A percentile compares a stretch with the other conserved stretches of the same genome.
These are phyloP conservation scores for Ormyrus nitidulus DNA, from an alignment of 2,888 invertebrate genomes.

Conservation along the genomic window DNA sequence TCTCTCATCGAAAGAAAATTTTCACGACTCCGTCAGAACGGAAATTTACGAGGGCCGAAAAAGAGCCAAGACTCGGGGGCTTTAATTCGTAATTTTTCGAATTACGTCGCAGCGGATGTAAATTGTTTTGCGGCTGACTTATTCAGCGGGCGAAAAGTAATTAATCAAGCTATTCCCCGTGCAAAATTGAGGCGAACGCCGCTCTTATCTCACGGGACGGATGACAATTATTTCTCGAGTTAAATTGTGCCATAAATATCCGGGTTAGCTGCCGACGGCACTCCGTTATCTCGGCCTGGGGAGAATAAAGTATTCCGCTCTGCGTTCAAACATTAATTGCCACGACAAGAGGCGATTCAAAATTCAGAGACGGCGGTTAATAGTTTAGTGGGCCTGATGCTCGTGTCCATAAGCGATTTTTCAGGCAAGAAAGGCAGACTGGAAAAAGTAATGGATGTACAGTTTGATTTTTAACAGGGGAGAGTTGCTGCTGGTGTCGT, in stretches of 20 bases:
- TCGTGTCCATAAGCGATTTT: constrained; percentile 26
- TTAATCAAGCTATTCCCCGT: constrained; percentile 48
- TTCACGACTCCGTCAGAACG: background rate
- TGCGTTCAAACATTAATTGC: constrained; percentile 50
- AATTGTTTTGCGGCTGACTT: constrained; percentile 41
- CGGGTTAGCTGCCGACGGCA: constrained; percentile 12
- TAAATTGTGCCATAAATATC: constrained; percentile 56
- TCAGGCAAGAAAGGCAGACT: background rate
- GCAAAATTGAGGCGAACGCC: constrained; percentile 44
- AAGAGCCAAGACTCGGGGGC: background rate
- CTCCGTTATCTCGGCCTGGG: background rate
- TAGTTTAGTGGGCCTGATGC: background rate
- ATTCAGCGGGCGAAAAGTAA: constrained; percentile 38
- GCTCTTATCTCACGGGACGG: constrained; percentile 51
- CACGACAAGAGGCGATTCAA: constrained; percentile 38
- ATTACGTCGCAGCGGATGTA: constrained; percentile 27
- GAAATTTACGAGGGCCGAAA: background rate
- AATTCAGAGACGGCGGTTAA: constrained; percentile 34
- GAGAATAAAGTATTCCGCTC: constrained; percentile 48
- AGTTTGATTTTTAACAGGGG: too few relatives aligned
- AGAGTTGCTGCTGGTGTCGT: too few relatives aligned
- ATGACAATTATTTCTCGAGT: constrained; percentile 54
- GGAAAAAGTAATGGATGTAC: too few relatives aligned
- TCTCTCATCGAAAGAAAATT: background rate
- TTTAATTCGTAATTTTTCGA: constrained; percentile 40